Conservation (phyloP, 2,888 invertebrate genomes). For the Bhutanitis thaidina region DNA sequence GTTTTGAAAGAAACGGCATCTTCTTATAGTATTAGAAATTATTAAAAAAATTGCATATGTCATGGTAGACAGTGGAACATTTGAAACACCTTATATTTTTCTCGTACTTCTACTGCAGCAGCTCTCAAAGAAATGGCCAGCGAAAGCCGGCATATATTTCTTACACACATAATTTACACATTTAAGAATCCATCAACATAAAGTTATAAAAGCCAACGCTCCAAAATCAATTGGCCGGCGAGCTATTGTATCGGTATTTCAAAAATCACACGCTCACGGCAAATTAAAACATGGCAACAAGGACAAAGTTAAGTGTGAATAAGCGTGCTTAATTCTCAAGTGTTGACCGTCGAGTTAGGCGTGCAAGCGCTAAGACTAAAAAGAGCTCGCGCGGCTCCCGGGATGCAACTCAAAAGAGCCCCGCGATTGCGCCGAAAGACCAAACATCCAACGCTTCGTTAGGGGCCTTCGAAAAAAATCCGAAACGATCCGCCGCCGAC, state of each 20-base stretch:
- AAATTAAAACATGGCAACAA: slow-evolving; percentile 36
- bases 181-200: too few relatives aligned
- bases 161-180: too few relatives aligned
- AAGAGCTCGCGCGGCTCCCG: slow-evolving; percentile 37
- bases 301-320: slow-evolving; percentile 65
- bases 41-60: too few relatives aligned
- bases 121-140: too few relatives aligned
- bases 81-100: too few relatives aligned
- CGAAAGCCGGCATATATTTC: too few relatives aligned
- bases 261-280: slow-evolving; percentile 34
- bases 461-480: slow-evolving; percentile 55
- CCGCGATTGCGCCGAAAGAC: slow-evolving; percentile 54
- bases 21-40: too few relatives aligned
- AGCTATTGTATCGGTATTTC: not conserved
- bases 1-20: too few relatives aligned
- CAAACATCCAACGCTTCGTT: slow-evolving; percentile 71
- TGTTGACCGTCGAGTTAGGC: slow-evolving; percentile 48
- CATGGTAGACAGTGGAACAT: too few relatives aligned
- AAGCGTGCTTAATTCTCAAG: slow-evolving; percentile 64
- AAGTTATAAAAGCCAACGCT: too few relatives aligned
- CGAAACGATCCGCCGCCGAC: slow-evolving; percentile 47
- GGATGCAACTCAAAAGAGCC: slow-evolving; percentile 51
- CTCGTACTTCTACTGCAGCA: too few relatives aligned
- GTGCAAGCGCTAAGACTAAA: slow-evolving; percentile 39
- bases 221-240: not conserved